These are phyloP conservation scores for Branchinecta lindahli DNA, from an alignment of 1,140 invertebrate species.

Conservation along the genomic window DNA sequence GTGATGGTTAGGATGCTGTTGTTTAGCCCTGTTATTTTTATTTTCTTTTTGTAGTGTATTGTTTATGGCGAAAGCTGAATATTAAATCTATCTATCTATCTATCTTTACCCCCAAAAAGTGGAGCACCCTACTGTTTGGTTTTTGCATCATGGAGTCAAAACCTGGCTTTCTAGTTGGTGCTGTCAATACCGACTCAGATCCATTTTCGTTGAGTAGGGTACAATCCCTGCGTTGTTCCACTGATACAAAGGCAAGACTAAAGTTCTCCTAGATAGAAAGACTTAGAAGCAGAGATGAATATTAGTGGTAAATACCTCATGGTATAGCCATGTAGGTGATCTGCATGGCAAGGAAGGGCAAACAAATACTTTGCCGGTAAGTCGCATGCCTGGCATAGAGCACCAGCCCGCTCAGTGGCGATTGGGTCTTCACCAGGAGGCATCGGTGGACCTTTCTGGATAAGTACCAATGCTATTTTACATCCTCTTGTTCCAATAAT, in stretches of 20 bases:
- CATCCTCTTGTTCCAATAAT: conserved; percentile 60
- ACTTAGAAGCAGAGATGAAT: conserved; percentile 9
- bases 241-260: conserved; percentile 8
- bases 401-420: conserved; percentile 69
- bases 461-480: conserved; percentile 71
- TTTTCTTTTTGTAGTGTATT: too few species aligned
- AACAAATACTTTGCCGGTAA: conserved; percentile 81
- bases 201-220: too few species aligned
- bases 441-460: conserved; percentile 58
- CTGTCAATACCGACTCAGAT: too few species aligned
- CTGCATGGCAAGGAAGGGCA: conserved; percentile 62
- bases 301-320: conserved; percentile 35
- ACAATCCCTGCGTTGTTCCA: too few species aligned
- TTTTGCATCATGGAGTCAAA: too few species aligned
- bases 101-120: too few species aligned
- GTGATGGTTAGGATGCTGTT: too few species aligned
- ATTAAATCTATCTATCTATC: too few species aligned
- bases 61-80: too few species aligned
- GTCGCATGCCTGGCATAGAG: conserved; percentile 75
- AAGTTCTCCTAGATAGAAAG: conserved; percentile 15
- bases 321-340: conserved; percentile 66
- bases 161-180: too few species aligned
- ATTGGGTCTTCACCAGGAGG: conserved; percentile 67
- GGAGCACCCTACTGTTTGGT: too few species aligned
- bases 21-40: too few species aligned